Base-by-base conservation (phyloP, 2,888 invertebrate species). In the Drosophila gaucha region DNA sequence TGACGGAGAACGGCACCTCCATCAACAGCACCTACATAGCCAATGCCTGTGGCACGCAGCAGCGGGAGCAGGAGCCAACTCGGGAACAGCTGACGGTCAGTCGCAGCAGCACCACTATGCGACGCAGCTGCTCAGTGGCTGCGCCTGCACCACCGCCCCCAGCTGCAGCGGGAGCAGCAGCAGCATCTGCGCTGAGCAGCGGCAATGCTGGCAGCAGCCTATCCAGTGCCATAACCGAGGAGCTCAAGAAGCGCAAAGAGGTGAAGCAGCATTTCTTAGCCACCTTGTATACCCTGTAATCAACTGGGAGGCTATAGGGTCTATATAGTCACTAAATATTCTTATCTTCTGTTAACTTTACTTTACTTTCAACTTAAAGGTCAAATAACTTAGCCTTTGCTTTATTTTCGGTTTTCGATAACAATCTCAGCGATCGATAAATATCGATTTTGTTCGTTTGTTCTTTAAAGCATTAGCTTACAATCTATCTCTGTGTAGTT, bases 1-100 rank as follows among this genome's bases (percentile, higher is more conserved):
- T 95, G 77, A 94, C 95, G 1, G 95, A 95, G 90, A 94, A 93
- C 74, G 95, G 95, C 39, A 95, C 95, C 46, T 95, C 94, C 6
- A 95, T 95, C 78, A 94, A 95, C 82, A 95, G 95, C 84, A 94
- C 94, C 16, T 89, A 89, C 69, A 82, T 92, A 12, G 85, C 78
- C 39, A 71, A 58, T 57, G 66, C 62, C 72, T 28, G 43, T 64
- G 67, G 56, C 69, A 65, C 56, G 62, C 67, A 50, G 52, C 70
- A 70, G 56, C 55, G 43, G 44, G 43, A 39, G 33, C 36, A 52
- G 58, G 59, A 70, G 55, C 62, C 56, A 20, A 56, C 65, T 1
- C 28, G 14, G 28, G 66, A 65, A 4, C 64, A 63, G 6, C 24
- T 26, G 9, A 30, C 58, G 14, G 38, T 72, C 22, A 77, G 74